Percentiles rank a stretch among this genome's conserved stretches.
Conservation (phyloP, 2,888 invertebrate species). For the Sipunculus nudus region DNA sequence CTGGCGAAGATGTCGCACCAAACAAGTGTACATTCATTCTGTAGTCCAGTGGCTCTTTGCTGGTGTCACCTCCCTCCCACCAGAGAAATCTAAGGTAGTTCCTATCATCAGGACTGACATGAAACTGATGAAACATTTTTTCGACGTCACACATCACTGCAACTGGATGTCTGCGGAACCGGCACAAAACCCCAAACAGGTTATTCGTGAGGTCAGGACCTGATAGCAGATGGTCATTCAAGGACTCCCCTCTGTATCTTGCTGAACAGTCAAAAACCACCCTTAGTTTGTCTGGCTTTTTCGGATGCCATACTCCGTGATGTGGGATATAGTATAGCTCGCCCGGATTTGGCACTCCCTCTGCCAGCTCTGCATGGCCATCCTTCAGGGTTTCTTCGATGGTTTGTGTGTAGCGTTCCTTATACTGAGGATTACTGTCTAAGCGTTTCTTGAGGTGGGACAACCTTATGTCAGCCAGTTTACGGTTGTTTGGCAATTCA, state of each 20-base stretch:
- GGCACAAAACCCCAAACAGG: slow-evolving; percentile 17
- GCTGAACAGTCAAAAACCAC: slow-evolving; percentile 33
- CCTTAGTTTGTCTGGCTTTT: slow-evolving; percentile 21
- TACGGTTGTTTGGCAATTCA: slow-evolving; percentile 16
- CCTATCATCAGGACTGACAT: slow-evolving; percentile 12
- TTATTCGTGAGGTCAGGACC: slow-evolving; percentile 29
- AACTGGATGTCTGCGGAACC: slow-evolving; percentile 23
- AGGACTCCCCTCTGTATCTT: slow-evolving; percentile 13
- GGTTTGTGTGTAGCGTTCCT: slow-evolving; percentile 8
- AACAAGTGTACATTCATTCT: slow-evolving; percentile 23
- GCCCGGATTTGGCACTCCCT: not conserved
- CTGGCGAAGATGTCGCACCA: slow-evolving; percentile 11
- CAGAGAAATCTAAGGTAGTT: slow-evolving; percentile 25
- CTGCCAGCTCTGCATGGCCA: slow-evolving; percentile 15
- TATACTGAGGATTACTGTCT: not conserved
- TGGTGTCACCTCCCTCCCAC: slow-evolving; percentile 18
- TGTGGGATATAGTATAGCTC: slow-evolving; percentile 17
- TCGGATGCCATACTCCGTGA: slow-evolving; percentile 17
- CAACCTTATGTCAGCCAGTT: slow-evolving; percentile 5
- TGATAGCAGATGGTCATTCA: slow-evolving; percentile 25
- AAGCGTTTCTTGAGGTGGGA: slow-evolving; percentile 4
- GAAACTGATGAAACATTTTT: slow-evolving; percentile 30
- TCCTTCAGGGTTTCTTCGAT: slow-evolving; percentile 5
- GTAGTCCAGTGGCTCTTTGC: slow-evolving; percentile 1
- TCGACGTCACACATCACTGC: slow-evolving; percentile 34